phyloP scores from a whole-genome alignment of 2,797 vertebrate species.

The Thalassophryne amazonica region DNA sequence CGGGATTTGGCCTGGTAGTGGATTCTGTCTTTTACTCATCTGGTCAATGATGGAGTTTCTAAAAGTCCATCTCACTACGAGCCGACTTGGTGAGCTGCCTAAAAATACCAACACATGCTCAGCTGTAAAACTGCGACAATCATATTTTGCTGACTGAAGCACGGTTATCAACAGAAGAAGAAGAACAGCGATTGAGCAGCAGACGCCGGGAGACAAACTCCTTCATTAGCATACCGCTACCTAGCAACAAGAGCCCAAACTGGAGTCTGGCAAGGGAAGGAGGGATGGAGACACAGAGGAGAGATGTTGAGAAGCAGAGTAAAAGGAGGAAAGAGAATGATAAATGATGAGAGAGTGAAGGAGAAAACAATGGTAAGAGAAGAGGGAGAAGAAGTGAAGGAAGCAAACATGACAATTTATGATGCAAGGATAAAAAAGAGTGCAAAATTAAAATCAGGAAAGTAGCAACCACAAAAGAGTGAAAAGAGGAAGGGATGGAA shows the following conservation, averaged over 20 bases:
- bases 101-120: too few species aligned
- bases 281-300: background rate
- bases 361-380: background rate
- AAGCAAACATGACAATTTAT: too few species aligned
- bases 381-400: background rate
- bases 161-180: background rate
- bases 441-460: background rate
- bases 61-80: too few species aligned
- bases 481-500: background rate
- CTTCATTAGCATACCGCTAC: conserved; percentile 73
- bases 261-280: conserved; percentile 6
- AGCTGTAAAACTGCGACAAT: too few species aligned
- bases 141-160: too few species aligned
- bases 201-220: conserved; percentile 41
- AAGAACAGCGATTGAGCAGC: conserved; percentile 17
- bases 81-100: too few species aligned
- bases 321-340: background rate
- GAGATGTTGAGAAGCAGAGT: background rate
- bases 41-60: too few species aligned
- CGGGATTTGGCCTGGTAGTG: too few species aligned
- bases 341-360: too few species aligned
- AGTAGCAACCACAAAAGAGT: background rate
- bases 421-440: too few species aligned
- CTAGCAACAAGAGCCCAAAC: conserved; percentile 71
- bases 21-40: too few species aligned